phyloP scores from a whole-genome alignment of 2,113 vertebrate genomes.

The Hippocampus guttulatus region DNA sequence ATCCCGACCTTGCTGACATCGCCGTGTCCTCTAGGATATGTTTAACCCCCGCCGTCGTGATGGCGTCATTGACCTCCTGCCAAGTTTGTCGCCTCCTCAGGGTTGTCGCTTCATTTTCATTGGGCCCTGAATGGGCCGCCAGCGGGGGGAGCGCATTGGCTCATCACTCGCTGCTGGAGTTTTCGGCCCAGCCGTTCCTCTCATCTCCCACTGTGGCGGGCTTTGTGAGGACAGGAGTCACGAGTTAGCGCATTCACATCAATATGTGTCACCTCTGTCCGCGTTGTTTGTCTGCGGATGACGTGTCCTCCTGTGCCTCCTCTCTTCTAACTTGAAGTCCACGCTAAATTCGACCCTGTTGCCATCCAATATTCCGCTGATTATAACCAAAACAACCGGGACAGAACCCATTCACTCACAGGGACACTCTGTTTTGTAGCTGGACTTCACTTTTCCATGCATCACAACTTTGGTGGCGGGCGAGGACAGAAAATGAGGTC shows the following conservation, averaged over 20 bases:
- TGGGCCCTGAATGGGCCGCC: slow-evolving; percentile 1
- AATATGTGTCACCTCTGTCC: background rate
- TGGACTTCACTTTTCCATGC: too few species aligned
- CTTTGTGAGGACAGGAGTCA: background rate
- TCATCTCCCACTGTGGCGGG: background rate
- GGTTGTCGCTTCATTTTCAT: background rate
- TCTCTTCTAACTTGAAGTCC: background rate
- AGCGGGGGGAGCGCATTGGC: background rate
- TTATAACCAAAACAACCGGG: too few species aligned
- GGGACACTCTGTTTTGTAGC: too few species aligned
- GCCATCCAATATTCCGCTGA: too few species aligned
- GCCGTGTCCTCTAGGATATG: background rate
- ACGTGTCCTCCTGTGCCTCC: background rate
- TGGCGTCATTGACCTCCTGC: slow-evolving; percentile 4
- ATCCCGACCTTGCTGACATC: background rate
- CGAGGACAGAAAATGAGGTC: too few species aligned
- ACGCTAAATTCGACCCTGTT: background rate
- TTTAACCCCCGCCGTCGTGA: background rate
- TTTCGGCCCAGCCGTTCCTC: background rate
- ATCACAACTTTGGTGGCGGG: too few species aligned
- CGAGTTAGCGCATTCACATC: background rate
- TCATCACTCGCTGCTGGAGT: slow-evolving; percentile 1
- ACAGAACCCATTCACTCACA: too few species aligned
- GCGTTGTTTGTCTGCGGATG: background rate
- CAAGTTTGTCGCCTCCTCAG: slow-evolving; percentile 4